Percentiles rank a stretch among this genome's conserved stretches.
These are phyloP conservation scores for Xiphophorus couchianus DNA, from an alignment of 2,113 vertebrate species.

Conservation along the genomic window DNA sequence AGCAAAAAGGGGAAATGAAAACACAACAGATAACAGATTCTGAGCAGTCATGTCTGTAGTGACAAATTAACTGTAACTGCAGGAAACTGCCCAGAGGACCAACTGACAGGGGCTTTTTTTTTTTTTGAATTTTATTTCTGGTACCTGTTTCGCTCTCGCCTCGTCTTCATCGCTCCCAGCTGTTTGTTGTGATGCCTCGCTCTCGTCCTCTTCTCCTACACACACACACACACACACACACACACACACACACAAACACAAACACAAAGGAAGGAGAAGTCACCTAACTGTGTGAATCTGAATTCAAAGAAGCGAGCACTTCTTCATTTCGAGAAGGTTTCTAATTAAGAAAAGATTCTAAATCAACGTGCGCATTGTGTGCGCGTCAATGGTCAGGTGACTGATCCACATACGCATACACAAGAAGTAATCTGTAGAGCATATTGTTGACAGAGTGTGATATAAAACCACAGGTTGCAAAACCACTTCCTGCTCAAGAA, in stretches of 20 bases:
- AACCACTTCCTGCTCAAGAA: slow-evolving; percentile 82
- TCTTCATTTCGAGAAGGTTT: not conserved
- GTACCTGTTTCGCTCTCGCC: slow-evolving; percentile 48
- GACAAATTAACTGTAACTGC: slow-evolving; percentile 62
- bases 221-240: not conserved
- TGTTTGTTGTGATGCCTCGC: slow-evolving; percentile 43
- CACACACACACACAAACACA: not conserved
- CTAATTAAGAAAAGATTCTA: not conserved
- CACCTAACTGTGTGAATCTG: not conserved
- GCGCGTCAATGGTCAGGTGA: not conserved
- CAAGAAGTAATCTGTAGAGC: slow-evolving; percentile 38
- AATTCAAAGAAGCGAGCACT: slow-evolving; percentile 27
- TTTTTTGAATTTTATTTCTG: not conserved
- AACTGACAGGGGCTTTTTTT: slow-evolving; percentile 25
- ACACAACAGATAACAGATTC: slow-evolving; percentile 18
- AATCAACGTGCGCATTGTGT: not conserved
- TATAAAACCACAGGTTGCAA: slow-evolving; percentile 83
- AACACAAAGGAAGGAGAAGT: not conserved
- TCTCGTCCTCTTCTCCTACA: slow-evolving; percentile 58
- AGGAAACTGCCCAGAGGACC: slow-evolving; percentile 42
- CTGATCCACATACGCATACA: slow-evolving; percentile 7
- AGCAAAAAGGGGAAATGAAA: slow-evolving; percentile 68
- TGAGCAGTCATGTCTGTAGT: slow-evolving; percentile 56
- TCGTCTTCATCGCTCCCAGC: slow-evolving; percentile 47
- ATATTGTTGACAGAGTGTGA: slow-evolving; percentile 68